Evolutionary conservation across 92 coral and sea anemone genomes (phyloP), one percentile per base, ranked within the genome.

Genomic region (Epizoanthus scotinus): DNA sequence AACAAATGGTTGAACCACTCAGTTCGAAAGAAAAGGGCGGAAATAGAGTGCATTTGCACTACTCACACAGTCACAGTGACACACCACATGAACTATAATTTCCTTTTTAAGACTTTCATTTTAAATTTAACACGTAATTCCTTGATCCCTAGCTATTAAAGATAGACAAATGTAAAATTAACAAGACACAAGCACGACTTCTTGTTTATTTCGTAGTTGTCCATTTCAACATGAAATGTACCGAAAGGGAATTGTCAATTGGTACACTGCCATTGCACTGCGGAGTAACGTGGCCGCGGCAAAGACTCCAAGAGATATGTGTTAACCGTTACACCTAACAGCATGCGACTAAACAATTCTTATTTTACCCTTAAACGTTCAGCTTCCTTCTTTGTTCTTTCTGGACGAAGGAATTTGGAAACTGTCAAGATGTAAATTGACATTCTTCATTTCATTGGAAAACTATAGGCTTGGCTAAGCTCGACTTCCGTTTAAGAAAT

Each of bases 401-500:
- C 63, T 59, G 22, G 29, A 55, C 50, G 40, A 75, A 59, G 57
- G 81, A 75, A 75, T 75, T 20, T 59, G n/a, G 52, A 60, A 34
- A 6, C 34, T 3, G 20, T 58, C 28, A 31, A 1, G 55, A 58
- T 59, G 13, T 36, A 18, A 75, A 75, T 59, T 58, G 38, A 60
- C 81, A 75, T 75, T 59, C 38, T 58, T 40, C 63, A 25, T 31
- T 59, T 75, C 68, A 59, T 73, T 56, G 58, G 54, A 73, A 73
- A 5, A 54, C 26, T 67, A 59, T 38, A 75, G 57, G 61, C 42
- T 73, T 20, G 26, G 42, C 20, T 56, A 63, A n/a, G 49, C 38
- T 60, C 52, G 81, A 75, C 81, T 60, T 75, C 68, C 81, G 81
- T 75, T 75, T 38, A 2, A 36, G 40, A 75, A 75, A 36, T 20